Evolutionary conservation across 2,888 invertebrate species (phyloP), one percentile per base, ranked within the genome.

Genomic region (Darwinula stevensoni): DNA sequence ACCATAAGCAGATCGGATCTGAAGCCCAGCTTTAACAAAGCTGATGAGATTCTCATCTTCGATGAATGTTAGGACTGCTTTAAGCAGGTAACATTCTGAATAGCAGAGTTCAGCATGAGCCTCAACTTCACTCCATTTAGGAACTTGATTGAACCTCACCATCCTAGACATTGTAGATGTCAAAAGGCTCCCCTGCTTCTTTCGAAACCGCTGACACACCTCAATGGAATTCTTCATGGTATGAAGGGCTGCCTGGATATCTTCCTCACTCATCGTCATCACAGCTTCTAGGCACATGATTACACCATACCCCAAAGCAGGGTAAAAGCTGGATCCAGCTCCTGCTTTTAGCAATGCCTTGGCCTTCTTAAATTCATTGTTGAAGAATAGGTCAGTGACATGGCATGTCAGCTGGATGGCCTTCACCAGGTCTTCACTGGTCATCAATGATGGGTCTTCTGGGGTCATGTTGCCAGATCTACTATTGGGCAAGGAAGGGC

Each of bases 31-130:
- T 48, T 73, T 76, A 37, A 94, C 70, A 43, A 94, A 72, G 45
- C 78, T 80, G 32, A 76, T 63, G 36, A 91, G 58, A 39, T 76
- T 86, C 50, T 94, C 91, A 46, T 91, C 88, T 46, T 86, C 84
- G 45, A 88, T 67, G 47, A 91, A 80, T 12, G 78, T 76, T 38
- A 94, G 61, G 47, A 86, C 62, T 1, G 91, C 76, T 45, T 76
- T 68, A 36, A 88, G 58, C 31, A 94, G 57, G 30, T 86, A 57
- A 17, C 75, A 69, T 51, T 94, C 91, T 0, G 91, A 88, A 49
- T 78, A 75, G 49, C 86, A 86, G 22, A 94, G 55, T 48, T 94
- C 91, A 1, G 91, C 88, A 53, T 94, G 91, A 13, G 78, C 69
- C 54, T 88, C 80, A 45, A 48, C 55, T 54, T 28, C 44, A 31